Evolutionary conservation across 2,113 vertebrate genomes (phyloP), one percentile per base, ranked within the genome.

Genomic region (Sylvia atricapilla): DNA sequence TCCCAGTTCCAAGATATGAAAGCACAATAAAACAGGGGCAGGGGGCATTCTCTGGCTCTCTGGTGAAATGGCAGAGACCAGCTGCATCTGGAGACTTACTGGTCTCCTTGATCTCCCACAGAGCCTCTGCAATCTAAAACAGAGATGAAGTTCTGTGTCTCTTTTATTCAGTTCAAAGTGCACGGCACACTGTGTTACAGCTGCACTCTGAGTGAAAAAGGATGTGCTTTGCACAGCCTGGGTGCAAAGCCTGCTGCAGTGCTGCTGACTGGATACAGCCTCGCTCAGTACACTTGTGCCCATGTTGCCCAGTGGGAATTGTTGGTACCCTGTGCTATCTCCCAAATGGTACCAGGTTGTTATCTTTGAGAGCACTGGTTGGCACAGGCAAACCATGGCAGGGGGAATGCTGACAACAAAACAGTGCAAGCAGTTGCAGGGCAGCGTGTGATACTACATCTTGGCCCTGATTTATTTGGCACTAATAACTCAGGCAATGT

Each of bases 381-480:
- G 94, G 83, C 84, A 83, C 66, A 83, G 67, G 35, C 67, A 56
- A 50, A 31, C 39, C 33, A 8, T n/a, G 33, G 62, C 62, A 46
- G 22, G 28, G 23, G 49, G 35, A 83, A 23, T 64, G 76, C 87
- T 90, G 92, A 75, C 58, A 90, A 39, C 43, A 79, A 75, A 92
- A 68, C 47, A 62, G 24, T 33, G 35, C 24, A 46, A 87, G 74
- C 55, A 74, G 37, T 84, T 90, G 67, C 66, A 67, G 88, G 66
- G 58, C 56, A 72, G 39, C 55, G 53, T 56, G 49, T 43, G 58
- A 43, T 83, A 50, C 56, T 85, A 85, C 84, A n/a, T 85, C 87
- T 88, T 93, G 79, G 80, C 75, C 70, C 89, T 94, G 72, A 93
- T 75, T 92, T 86, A 75, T 85, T 88, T 75, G 76, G 79, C 43